phyloP scores from a whole-genome alignment of 1,140 invertebrate genomes.

The Drosophila nikananu region DNA sequence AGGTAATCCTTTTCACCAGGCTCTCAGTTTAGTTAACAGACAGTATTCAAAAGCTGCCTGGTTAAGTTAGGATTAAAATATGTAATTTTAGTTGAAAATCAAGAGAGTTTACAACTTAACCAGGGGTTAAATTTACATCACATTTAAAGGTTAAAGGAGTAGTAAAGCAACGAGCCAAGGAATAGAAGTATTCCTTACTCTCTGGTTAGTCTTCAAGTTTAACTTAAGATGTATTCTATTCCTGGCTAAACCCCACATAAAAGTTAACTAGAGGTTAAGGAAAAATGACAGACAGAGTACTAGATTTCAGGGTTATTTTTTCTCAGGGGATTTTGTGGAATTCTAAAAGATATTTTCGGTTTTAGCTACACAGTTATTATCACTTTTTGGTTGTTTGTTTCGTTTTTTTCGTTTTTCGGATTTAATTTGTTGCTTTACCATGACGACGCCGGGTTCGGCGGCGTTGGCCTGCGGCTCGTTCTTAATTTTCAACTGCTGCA shows the following conservation, averaged over 20 bases:
- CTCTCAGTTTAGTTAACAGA: not conserved
- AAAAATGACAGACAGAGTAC: not conserved
- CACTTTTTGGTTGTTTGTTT: not conserved
- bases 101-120: too few species aligned
- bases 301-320: not conserved
- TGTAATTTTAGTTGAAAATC: too few species aligned
- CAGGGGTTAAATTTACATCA: too few species aligned
- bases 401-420: slow-evolving; percentile 1
- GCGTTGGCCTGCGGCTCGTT: slow-evolving; percentile 88
- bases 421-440: slow-evolving; percentile 58
- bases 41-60: too few species aligned
- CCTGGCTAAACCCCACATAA: not conserved
- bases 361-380: not conserved
- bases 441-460: slow-evolving; percentile 69
- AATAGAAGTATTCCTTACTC: not conserved
- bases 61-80: too few species aligned
- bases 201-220: not conserved
- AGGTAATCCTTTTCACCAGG: not conserved
- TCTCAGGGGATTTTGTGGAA: not conserved
- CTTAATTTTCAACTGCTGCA: slow-evolving; percentile 92
- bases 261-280: not conserved
- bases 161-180: too few species aligned
- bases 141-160: too few species aligned
- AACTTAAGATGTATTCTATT: not conserved
- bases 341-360: not conserved